A percentile compares a stretch with the other conserved stretches of the same genome.
Conservation (phyloP, 2,113 vertebrate species). For the Malaclemys terrapin region DNA sequence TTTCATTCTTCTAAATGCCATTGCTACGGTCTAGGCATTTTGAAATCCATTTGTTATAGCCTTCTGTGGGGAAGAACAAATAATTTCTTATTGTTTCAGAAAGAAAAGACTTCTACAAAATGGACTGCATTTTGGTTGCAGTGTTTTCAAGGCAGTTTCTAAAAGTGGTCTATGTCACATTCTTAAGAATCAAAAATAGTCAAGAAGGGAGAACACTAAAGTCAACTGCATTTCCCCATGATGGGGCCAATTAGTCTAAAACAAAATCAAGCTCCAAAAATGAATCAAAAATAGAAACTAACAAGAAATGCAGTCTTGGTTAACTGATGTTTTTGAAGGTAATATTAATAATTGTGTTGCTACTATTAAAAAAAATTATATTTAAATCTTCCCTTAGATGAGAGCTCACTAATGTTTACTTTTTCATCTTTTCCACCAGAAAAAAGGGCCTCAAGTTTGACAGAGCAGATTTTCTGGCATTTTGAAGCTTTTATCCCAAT, state of each 20-base stretch:
- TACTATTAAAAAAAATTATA: slow-evolving; percentile 70
- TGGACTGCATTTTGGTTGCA: not conserved
- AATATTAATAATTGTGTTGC: slow-evolving; percentile 70
- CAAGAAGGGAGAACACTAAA: not conserved
- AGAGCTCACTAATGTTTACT: slow-evolving; percentile 71
- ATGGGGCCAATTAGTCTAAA: slow-evolving; percentile 31
- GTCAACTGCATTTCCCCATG: slow-evolving; percentile 28
- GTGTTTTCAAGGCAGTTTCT: slow-evolving; percentile 27
- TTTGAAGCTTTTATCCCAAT: slow-evolving; percentile 78
- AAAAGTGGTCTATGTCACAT: not conserved
- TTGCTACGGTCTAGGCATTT: slow-evolving; percentile 26
- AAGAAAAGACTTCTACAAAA: slow-evolving; percentile 27
- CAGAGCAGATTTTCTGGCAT: slow-evolving; percentile 77
- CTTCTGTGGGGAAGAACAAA: slow-evolving; percentile 54
- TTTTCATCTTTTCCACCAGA: slow-evolving; percentile 62
- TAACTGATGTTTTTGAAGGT: slow-evolving; percentile 58
- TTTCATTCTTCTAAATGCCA: slow-evolving; percentile 25
- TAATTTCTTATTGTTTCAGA: slow-evolving; percentile 34
- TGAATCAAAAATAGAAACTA: slow-evolving; percentile 60
- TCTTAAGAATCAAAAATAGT: slow-evolving; percentile 40
- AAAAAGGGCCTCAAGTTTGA: slow-evolving; percentile 64
- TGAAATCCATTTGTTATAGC: slow-evolving; percentile 47
- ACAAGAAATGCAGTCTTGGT: slow-evolving; percentile 51
- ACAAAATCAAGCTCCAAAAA: slow-evolving; percentile 62
- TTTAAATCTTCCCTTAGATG: slow-evolving; percentile 59